Evolutionary conservation across 2,113 vertebrate species (phyloP).

Genomic region (Caretta caretta): DNA sequence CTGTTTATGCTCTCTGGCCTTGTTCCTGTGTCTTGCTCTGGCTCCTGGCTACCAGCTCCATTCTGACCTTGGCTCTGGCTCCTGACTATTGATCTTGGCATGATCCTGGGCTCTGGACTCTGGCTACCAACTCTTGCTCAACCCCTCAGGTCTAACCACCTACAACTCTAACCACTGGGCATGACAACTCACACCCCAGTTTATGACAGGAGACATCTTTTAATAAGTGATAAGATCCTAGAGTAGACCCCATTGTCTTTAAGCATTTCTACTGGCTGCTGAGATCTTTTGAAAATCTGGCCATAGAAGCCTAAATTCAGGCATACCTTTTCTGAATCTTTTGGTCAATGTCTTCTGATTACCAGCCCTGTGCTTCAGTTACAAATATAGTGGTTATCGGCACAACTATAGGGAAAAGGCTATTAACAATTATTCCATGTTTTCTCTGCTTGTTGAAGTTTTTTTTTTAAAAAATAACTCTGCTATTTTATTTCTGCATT

Average conservation of each 20-base stretch:
- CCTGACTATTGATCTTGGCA: no score
- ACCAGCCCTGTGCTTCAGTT: neutral
- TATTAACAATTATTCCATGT: neutral
- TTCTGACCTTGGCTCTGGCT: no score
- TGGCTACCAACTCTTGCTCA: neutral
- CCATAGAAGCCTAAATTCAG: neutral
- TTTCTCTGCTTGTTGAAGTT: neutral
- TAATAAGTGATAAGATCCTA: neutral
- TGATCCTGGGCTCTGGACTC: no score
- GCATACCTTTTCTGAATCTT: neutral
- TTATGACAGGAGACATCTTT: neutral
- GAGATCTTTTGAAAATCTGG: neutral
- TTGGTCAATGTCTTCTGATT: neutral
- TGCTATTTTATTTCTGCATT: neutral
- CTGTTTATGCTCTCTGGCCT: neutral
- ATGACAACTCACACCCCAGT: neutral
- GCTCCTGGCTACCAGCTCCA: neutral
- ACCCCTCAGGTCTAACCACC: neutral
- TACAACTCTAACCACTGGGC: no score
- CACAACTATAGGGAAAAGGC: neutral
- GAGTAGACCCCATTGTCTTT: neutral
- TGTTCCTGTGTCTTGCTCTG: neutral
- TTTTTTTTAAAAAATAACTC: neutral
- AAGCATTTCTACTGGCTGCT: neutral
- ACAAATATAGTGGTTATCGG: neutral